Percentiles rank a stretch among this genome's conserved stretches.
Evolutionary conservation across 2,113 vertebrate species (phyloP).

Genomic region (Corythornis cristatus): DNA sequence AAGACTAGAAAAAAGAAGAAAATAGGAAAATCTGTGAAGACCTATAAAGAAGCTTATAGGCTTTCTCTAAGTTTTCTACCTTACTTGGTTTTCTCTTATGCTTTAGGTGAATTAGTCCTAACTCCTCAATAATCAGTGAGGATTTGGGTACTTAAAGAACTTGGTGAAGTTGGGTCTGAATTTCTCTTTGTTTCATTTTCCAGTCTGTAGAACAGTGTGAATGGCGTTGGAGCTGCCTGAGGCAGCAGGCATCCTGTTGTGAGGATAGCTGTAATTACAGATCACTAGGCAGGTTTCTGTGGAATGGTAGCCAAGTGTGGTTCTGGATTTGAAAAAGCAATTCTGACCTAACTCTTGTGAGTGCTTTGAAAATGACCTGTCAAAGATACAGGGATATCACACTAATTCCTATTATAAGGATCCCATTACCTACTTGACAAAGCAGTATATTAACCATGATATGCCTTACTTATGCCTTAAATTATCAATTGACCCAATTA

Average conservation of each 20-base stretch:
- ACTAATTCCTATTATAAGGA: neutral
- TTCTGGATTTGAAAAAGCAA: neutral
- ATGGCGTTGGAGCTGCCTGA: neutral
- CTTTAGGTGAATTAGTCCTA: neutral
- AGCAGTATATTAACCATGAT: neutral
- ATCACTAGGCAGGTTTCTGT: neutral
- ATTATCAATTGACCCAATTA: neutral
- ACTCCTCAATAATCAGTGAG: neutral
- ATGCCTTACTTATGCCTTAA: neutral
- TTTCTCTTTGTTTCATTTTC: neutral
- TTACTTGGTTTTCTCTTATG: neutral
- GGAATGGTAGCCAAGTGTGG: neutral
- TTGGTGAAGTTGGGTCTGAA: neutral
- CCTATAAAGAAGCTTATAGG: neutral
- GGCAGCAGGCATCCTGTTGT: rapidly evolving
- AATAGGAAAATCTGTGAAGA: neutral
- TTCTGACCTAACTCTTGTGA: neutral
- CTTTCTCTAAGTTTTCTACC: rapidly evolving
- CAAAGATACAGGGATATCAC: neutral
- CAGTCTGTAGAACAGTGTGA: neutral
- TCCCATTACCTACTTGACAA: neutral
- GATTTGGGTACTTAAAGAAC: neutral
- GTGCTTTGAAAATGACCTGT: neutral
- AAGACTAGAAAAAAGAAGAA: neutral
- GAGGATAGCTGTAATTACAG: neutral